These are phyloP conservation scores for Hemibates koningsi DNA, from an alignment of 2,113 vertebrate genomes.

Conservation along the genomic window DNA sequence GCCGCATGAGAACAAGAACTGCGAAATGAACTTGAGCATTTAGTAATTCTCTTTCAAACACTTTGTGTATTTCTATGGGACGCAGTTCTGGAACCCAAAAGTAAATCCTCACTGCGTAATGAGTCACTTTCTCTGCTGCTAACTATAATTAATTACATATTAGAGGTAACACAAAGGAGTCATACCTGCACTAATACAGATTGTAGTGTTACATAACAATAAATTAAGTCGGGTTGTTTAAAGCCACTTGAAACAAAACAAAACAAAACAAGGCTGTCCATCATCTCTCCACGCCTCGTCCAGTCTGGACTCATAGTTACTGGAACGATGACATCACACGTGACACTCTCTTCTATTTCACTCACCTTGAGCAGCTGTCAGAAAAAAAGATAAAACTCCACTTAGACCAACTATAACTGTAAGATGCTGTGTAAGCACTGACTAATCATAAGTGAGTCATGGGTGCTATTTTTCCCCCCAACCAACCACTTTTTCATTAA, in stretches of 20 bases:
- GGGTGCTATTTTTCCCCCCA: neutral
- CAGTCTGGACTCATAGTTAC: neutral
- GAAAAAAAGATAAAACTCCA: neutral
- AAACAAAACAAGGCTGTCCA: neutral
- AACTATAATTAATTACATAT: neutral
- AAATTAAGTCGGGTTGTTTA: fast-evolving
- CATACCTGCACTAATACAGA: neutral
- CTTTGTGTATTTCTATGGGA: neutral
- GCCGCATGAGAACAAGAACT: neutral
- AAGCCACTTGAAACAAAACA: neutral
- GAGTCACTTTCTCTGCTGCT: neutral
- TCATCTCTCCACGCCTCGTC: neutral
- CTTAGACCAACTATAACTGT: neutral
- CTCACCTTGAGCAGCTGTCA: neutral
- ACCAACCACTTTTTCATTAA: neutral
- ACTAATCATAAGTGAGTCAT: neutral
- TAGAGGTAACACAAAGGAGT: neutral
- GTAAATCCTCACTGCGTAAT: neutral
- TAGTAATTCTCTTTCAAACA: neutral
- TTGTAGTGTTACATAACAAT: neutral
- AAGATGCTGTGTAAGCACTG: neutral
- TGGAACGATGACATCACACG: neutral
- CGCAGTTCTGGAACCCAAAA: neutral
- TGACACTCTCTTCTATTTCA: neutral
- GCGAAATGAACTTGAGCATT: neutral